A percentile compares a stretch with the other conserved stretches of the same genome.
phyloP scores from a whole-genome alignment of 2,888 invertebrate genomes.

The Steinernema hermaphroditum region DNA sequence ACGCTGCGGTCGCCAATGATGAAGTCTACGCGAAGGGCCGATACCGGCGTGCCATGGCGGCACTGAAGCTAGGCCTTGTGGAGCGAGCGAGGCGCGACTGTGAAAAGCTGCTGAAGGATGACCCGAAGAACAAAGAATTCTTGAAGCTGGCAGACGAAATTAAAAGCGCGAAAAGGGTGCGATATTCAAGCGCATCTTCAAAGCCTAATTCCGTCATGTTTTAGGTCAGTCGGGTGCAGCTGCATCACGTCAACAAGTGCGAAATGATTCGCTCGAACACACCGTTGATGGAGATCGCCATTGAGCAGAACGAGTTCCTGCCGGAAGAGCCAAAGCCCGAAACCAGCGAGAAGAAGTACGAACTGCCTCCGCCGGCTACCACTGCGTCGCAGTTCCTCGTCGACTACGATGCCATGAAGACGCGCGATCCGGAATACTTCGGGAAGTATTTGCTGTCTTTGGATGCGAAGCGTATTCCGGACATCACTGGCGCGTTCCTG shows the following conservation, averaged over 20 bases:
- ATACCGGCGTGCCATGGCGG: neutral
- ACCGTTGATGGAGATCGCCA: neutral
- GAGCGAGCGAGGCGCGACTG: neutral
- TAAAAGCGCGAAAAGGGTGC: neutral
- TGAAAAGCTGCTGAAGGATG: slow-evolving; percentile 8
- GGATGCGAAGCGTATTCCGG: neutral
- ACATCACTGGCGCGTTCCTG: neutral
- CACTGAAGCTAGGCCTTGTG: slow-evolving; percentile 1
- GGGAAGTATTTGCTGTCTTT: neutral
- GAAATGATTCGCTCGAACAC: neutral
- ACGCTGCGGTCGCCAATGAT: neutral
- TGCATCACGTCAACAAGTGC: slow-evolving; percentile 3
- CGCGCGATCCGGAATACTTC: neutral
- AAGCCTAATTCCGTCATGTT: no score
- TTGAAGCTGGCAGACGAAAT: neutral
- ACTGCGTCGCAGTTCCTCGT: neutral
- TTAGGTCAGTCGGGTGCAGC: no score
- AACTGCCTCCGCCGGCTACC: neutral
- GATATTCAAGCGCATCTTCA: no score
- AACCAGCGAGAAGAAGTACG: neutral
- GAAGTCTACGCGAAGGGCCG: slow-evolving; percentile 20
- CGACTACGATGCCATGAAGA: neutral
- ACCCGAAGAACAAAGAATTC: slow-evolving; percentile 12
- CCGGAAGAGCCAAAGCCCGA: neutral
- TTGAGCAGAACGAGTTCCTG: slow-evolving; percentile 1